Evolutionary conservation across 2,797 vertebrate genomes (phyloP).

Genomic region (Scomberomorus guttatus): DNA sequence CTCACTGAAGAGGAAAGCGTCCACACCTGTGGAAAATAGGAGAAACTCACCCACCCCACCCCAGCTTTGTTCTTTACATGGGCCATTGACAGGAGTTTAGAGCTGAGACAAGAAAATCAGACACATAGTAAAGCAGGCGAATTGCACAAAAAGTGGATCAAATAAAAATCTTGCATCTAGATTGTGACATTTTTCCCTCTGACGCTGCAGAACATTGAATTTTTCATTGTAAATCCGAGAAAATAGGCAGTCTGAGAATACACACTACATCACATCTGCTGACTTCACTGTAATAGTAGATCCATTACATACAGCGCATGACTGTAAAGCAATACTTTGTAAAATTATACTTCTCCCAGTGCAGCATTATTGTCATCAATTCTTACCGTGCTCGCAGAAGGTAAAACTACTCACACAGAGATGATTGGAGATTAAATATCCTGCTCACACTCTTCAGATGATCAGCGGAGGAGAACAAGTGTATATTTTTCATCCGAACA

Average conservation of each 20-base stretch:
- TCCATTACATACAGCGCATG: background rate
- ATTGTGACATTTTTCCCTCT: slow-evolving; percentile 19
- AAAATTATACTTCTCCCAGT: slow-evolving; percentile 12
- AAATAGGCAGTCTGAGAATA: background rate
- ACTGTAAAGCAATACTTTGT: background rate
- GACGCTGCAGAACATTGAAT: background rate
- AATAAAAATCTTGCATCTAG: slow-evolving; percentile 10
- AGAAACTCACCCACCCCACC: background rate
- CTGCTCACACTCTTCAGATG: background rate
- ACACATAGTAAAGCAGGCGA: background rate
- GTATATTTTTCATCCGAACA: background rate
- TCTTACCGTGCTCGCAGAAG: background rate
- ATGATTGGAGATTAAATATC: background rate
- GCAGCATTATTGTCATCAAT: slow-evolving; percentile 6
- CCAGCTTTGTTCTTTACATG: background rate
- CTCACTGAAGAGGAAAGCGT: background rate
- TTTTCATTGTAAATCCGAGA: slow-evolving; percentile 3
- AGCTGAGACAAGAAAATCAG: slow-evolving; percentile 1
- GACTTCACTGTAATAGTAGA: slow-evolving; percentile 15
- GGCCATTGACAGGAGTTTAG: background rate
- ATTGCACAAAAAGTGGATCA: slow-evolving; percentile 29
- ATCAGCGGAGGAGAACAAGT: slow-evolving; percentile 13
- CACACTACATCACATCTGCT: background rate
- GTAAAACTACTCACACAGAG: background rate
- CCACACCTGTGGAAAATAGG: slow-evolving; percentile 17